Percentiles rank a stretch among this genome's conserved stretches.
phyloP scores from a whole-genome alignment of 2,888 invertebrate species.

The Spilosoma lubricipeda region DNA sequence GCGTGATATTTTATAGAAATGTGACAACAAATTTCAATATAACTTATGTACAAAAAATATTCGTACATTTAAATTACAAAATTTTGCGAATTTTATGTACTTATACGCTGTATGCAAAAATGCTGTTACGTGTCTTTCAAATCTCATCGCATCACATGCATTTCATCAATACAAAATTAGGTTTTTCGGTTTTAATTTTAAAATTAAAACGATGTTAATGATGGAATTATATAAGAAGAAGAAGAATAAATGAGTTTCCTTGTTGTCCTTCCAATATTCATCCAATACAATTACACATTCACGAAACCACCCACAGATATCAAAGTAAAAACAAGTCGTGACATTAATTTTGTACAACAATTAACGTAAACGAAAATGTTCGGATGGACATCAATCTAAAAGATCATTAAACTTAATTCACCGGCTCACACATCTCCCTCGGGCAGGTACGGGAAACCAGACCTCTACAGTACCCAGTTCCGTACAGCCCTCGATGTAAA shows the following conservation, averaged over 20 bases:
- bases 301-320: not conserved
- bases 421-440: constrained; percentile 64
- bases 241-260: not conserved
- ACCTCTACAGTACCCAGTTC: constrained; percentile 36
- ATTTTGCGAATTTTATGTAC: too few relatives aligned
- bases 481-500: constrained; percentile 64
- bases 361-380: constrained; percentile 48
- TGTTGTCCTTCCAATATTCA: not conserved
- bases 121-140: not conserved
- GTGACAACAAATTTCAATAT: too few relatives aligned
- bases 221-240: not conserved
- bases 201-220: not conserved
- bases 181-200: not conserved
- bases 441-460: constrained; percentile 68
- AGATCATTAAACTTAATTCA: constrained; percentile 74
- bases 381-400: constrained; percentile 62
- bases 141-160: not conserved
- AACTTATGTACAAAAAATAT: too few relatives aligned
- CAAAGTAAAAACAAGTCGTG: constrained; percentile 31
- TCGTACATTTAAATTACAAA: too few relatives aligned
- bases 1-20: too few relatives aligned
- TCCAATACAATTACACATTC: not conserved
- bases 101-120: too few relatives aligned
- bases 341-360: constrained; percentile 51
- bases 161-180: too few relatives aligned